Evolutionary conservation across 2,797 vertebrate species (phyloP).

Genomic region (Pantherophis alleghaniensis): DNA sequence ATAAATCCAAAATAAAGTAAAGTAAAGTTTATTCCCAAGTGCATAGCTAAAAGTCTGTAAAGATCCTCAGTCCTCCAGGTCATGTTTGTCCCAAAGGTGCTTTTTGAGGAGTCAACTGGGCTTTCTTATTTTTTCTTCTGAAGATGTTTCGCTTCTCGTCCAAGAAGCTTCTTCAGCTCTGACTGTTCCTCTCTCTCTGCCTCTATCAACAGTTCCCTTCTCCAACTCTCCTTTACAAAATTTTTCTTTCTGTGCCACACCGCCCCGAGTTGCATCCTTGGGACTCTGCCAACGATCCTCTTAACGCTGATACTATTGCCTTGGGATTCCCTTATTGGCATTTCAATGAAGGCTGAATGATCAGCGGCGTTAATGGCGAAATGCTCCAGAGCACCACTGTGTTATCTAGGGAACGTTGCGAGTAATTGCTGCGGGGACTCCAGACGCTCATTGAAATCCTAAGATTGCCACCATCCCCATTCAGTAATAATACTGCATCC

Average conservation of each 20-base stretch:
- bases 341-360: not conserved
- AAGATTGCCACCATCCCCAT: not conserved
- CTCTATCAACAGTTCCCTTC: not conserved
- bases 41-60: too few relatives aligned
- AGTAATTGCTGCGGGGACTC: not conserved
- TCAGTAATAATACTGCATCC: too few relatives aligned
- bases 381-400: not conserved
- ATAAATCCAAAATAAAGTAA: too few relatives aligned
- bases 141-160: too few relatives aligned
- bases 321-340: not conserved
- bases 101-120: too few relatives aligned
- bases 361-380: not conserved
- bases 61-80: too few relatives aligned
- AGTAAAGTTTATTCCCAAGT: too few relatives aligned
- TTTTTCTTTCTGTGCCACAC: not conserved
- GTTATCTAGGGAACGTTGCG: not conserved
- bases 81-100: too few relatives aligned
- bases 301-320: not conserved
- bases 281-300: not conserved
- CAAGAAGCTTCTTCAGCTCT: too few relatives aligned
- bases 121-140: too few relatives aligned
- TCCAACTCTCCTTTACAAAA: not conserved
- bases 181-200: not conserved
- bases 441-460: not conserved
- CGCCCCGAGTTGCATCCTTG: not conserved